Conservation (phyloP, 2,888 invertebrate species). For the Epistrophe eligans region DNA sequence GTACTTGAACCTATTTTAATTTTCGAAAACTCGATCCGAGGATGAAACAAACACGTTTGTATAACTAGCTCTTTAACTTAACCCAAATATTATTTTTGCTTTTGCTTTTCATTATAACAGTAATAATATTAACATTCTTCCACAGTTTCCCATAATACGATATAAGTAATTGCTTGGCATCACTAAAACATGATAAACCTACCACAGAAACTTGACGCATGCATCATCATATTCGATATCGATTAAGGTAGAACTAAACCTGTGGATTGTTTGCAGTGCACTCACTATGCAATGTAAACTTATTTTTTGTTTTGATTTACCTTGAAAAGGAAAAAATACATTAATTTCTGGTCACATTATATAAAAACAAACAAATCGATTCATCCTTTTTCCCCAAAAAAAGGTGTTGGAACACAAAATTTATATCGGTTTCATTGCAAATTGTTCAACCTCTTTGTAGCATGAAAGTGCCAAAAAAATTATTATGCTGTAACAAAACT, state of each 20-base stretch:
- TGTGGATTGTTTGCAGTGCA: not conserved
- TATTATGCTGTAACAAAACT: not conserved
- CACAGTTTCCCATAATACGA: no score
- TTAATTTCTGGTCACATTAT: not conserved
- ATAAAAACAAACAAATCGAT: not conserved
- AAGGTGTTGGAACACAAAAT: not conserved
- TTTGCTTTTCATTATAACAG: no score
- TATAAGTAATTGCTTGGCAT: constrained; percentile 23
- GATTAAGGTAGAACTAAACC: constrained; percentile 2
- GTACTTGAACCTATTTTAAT: no score
- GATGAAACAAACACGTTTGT: no score
- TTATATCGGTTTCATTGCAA: no score
- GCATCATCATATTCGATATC: constrained; percentile 6
- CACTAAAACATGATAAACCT: constrained; percentile 23
- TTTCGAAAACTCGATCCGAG: no score
- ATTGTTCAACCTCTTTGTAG: no score
- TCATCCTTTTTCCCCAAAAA: no score
- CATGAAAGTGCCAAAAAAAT: no score
- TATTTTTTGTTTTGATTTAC: constrained; percentile 1
- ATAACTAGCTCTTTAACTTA: no score
- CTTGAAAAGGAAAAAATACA: not conserved
- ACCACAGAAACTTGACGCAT: not conserved
- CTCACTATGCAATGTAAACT: not conserved
- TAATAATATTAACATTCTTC: no score
- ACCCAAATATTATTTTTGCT: no score